Evolutionary conservation across 92 coral and sea anemone genomes (phyloP), one percentile per base, ranked within the genome.

Genomic region (Phenganax stokvisi): DNA sequence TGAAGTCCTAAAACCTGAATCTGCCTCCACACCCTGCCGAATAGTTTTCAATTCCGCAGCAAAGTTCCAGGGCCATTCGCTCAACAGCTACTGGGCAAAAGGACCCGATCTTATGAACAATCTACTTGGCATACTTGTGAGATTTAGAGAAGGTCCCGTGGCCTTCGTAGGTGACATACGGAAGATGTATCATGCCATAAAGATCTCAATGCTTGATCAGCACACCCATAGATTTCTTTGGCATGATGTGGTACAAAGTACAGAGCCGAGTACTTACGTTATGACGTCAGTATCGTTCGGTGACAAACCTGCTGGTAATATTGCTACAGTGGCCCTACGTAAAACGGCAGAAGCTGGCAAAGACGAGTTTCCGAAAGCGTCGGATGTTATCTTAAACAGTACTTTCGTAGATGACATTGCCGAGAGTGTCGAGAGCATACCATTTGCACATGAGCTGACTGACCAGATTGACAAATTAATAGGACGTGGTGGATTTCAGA

Each of bases 31-130:
- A 12, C 90, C 90, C 0, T 84, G 81, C 54, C 65, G 90, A 17
- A 87, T 80, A 55, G 87, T 79, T 25, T 87, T 87, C 80, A 84
- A 87, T 69, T 79, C 85, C n/a, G n/a, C n/a, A n/a, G 90, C 87
- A 10, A 87, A 72, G 37, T 87, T 51, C 61, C 30, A 64, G 79
- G 87, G 87, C 7, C 87, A 87, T 70, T 37, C 77, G 16, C 52
- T 86, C 16, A 86, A 86, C 68, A 67, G 58, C 58, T 86, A 86
- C 73, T 70, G 63, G 66, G 82, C 66, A 0, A 81, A 81, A 0
- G 69, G 84, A 54, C 67, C 84, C 6, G 77, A 68, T 56, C 64
- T 83, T 44, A 57, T 76, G 69, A 76, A 76, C 87, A 84, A 79
- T 75, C 65, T 87, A 56, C 77, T 87, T 54, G 90, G 85, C 52